Evolutionary conservation across 2,888 invertebrate species (phyloP), one percentile per base, ranked within the genome.

Genomic region (Rhamnusium bicolor): DNA sequence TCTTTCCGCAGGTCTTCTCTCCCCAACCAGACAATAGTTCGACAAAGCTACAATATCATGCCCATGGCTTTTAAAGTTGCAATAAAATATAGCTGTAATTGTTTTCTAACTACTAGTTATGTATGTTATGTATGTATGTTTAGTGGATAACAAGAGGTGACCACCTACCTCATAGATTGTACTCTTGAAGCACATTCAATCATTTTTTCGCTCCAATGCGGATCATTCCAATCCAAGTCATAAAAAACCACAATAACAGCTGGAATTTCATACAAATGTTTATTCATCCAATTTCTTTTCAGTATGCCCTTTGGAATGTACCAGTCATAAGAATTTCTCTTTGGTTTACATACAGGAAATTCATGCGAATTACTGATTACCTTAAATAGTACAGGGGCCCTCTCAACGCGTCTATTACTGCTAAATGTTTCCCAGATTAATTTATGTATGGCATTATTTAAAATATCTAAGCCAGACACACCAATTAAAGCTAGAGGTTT

Each of bases 151-250:
- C n/a, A n/a, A n/a, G n/a, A n/a, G n/a, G n/a, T n/a, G n/a, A n/a
- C n/a, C n/a, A 49, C 53, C 56, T 89, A 92, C 89, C 92, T 91
- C 73, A 95, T 90, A 0, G 94, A 93, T 86, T 97, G 96, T 32
- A 98, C 95, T 82, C 95, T 91, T 0, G 95, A 95, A 7, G 97
- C 95, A 88, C 98, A 98, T 87, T 98, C 98, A 82, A 96, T 93
- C 85, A 96, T 96, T 86, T 96, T 98, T 81, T 98, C 98, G 80
- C 95, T 95, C 98, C 98, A 99, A 77, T 94, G 92, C 0, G 92
- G 90, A 88, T 98, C 98, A 86, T 96, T 96, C 99, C 99, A 99
- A 88, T 99, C 98, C 85, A 99, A 92, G 84, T 99, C 98, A 87
- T 96, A 96, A 88, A 99, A 99, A 75, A 98, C 92, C 1, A 98